Conservation (phyloP, 1,140 invertebrate genomes). For the Muscidifurax raptorellus region DNA sequence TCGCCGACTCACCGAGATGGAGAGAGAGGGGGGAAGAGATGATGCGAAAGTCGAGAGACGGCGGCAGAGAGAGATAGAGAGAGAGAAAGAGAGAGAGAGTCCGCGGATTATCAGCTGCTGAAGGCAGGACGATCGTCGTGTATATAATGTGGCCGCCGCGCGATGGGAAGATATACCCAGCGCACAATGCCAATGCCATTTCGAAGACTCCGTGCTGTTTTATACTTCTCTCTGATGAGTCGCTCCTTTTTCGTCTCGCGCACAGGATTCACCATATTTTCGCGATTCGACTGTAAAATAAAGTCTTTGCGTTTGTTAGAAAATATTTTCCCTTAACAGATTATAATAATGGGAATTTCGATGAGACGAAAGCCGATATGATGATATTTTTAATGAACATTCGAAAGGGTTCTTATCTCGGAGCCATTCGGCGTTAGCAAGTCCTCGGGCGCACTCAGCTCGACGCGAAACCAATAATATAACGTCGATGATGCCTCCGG, state of each 20-base stretch:
- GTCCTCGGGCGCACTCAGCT: slow-evolving; percentile 4
- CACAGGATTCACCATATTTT: not conserved
- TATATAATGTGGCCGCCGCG: slow-evolving; percentile 38
- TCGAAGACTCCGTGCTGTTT: slow-evolving; percentile 36
- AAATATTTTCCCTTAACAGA: too few species aligned
- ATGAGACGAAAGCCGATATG: not conserved
- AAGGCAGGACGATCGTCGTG: slow-evolving; percentile 55
- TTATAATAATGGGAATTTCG: not conserved
- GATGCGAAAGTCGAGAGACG: not conserved
- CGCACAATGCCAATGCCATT: slow-evolving; percentile 50
- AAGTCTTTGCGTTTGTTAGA: not conserved
- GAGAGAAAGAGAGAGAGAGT: not conserved
- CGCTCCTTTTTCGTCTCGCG: not conserved
- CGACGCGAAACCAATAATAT: slow-evolving; percentile 63
- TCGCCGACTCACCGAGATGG: slow-evolving; percentile 53
- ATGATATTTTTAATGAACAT: too few species aligned
- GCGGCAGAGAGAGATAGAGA: slow-evolving; percentile 11
- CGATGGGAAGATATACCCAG: slow-evolving; percentile 32
- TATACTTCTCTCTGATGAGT: slow-evolving; percentile 24
- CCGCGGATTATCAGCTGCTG: slow-evolving; percentile 66
- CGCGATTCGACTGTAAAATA: not conserved
- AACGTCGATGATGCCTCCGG: slow-evolving; percentile 65
- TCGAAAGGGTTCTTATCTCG: too few species aligned
- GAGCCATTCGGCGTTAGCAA: not conserved
- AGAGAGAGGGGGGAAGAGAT: slow-evolving; percentile 11